These are phyloP conservation scores for Saimiri boliviensis DNA, from an alignment of 2,113 vertebrate genomes.

Conservation along the genomic window DNA sequence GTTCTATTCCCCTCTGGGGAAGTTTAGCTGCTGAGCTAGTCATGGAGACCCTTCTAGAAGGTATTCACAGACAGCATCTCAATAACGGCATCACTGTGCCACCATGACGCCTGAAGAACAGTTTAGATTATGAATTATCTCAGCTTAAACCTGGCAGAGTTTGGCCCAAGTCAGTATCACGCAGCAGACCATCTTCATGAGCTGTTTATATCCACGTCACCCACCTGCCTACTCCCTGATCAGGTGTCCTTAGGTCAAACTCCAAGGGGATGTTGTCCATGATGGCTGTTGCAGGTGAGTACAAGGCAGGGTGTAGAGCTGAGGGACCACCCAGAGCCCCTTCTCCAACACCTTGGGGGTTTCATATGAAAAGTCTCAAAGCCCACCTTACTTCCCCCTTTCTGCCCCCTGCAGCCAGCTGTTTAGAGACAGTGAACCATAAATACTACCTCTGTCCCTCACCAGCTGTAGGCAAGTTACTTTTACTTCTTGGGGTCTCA, in stretches of 20 bases:
- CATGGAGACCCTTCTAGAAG: neutral
- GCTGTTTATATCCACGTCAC: no score
- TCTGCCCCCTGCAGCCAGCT: neutral
- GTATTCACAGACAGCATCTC: neutral
- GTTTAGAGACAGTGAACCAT: neutral
- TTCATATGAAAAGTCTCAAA: neutral
- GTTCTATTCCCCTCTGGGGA: neutral
- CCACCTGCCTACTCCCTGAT: no score
- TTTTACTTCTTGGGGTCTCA: neutral
- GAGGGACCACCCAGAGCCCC: neutral
- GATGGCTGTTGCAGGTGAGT: neutral
- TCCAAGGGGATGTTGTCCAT: no score
- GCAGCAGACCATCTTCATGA: neutral
- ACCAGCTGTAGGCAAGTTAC: neutral
- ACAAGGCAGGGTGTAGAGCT: neutral
- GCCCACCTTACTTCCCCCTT: neutral
- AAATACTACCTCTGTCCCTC: neutral
- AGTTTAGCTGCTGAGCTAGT: neutral
- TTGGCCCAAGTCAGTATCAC: neutral
- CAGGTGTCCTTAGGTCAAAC: rapidly evolving
- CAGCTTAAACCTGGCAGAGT: neutral
- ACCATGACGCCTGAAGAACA: neutral
- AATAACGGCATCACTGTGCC: neutral
- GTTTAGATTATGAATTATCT: neutral
- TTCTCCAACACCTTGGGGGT: neutral